Conservation (phyloP, 1,140 invertebrate genomes). For the Drosophila leontia region DNA sequence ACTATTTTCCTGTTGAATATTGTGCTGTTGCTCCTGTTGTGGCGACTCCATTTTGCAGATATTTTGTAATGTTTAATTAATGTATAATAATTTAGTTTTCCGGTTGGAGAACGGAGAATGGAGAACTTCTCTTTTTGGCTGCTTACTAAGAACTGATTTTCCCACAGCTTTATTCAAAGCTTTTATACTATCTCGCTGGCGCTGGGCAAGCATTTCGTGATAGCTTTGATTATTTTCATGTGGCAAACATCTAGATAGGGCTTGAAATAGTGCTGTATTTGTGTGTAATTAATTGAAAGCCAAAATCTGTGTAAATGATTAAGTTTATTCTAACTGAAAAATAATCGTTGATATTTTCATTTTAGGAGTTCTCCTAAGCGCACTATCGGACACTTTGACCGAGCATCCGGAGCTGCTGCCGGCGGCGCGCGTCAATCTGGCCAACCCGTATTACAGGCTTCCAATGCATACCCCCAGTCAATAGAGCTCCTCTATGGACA, state of each 20-base stretch:
- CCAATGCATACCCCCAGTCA: slow-evolving; percentile 69
- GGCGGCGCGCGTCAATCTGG: slow-evolving; percentile 84
- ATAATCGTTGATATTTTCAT: background rate
- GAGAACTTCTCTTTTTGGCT: background rate
- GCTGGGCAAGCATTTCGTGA: slow-evolving; percentile 4
- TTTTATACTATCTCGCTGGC: background rate
- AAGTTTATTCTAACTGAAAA: background rate
- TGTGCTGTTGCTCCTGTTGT: background rate
- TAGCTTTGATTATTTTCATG: slow-evolving; percentile 7
- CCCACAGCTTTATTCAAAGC: background rate
- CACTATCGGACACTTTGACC: slow-evolving; percentile 89
- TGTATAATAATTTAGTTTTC: background rate
- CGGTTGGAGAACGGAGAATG: too few species aligned
- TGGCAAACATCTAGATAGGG: background rate
- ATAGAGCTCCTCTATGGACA: slow-evolving; percentile 32
- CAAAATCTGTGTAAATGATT: background rate
- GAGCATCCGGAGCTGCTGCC: slow-evolving; percentile 89
- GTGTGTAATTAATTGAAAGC: background rate
- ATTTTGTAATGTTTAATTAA: background rate
- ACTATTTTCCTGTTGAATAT: background rate
- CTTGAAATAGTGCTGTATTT: background rate
- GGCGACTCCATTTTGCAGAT: background rate
- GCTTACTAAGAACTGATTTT: background rate
- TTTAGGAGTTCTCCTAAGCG: slow-evolving; percentile 89
- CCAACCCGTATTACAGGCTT: slow-evolving; percentile 75